Base-by-base conservation (phyloP, 2,797 vertebrate genomes). In the Sebastes alutus region DNA sequence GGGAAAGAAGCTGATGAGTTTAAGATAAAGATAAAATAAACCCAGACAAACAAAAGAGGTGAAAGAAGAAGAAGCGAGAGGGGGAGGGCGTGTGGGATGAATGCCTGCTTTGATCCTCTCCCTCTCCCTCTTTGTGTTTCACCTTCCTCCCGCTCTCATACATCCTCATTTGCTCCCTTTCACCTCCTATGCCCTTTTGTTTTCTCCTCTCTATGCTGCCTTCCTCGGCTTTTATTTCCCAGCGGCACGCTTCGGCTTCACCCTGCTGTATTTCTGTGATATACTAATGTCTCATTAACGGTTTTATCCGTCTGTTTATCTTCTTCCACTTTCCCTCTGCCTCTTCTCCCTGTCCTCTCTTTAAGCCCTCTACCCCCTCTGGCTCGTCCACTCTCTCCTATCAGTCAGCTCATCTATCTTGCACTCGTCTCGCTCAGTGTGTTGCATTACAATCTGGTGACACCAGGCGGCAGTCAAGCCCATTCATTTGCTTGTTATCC, bases 401-500 rank as follows among this genome's bases (percentile, higher is more conserved):
- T 85, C 62, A 77, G 23, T 22, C 22, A 6, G 22, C 49, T 73
- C 60, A 75, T 89, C 72, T 62, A 11, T 89, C 74, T 79, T 68
- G 6, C 59, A 20, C 54, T 78, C 6, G 2, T 81, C 76, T 75
- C 25, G n/a, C 35, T 76, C 23, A 25, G 6, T 22, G 23, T 52
- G 71, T 9, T 94, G 93, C 58, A 90, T 80, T 92, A 77, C 77
- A 62, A 5, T 12, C 14, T 2, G 2, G 1, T 14, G 63, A 82
- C 93, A 92, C 78, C 82, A 92, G 94, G 88, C 11, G 93, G 92
- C 91, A 92, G 88, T 81, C 83, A 80, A 92, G 84, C 46, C 85
- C 78, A 67, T 77, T 82, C 33, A 64, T 88, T 89, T 27, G 18
- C 74, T 74, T n/a, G 18, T 72, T 61, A 67, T 63, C 29, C 35